These are phyloP conservation scores for Drosophila quinaria DNA, from an alignment of 2,888 invertebrate genomes.

Conservation along the genomic window DNA sequence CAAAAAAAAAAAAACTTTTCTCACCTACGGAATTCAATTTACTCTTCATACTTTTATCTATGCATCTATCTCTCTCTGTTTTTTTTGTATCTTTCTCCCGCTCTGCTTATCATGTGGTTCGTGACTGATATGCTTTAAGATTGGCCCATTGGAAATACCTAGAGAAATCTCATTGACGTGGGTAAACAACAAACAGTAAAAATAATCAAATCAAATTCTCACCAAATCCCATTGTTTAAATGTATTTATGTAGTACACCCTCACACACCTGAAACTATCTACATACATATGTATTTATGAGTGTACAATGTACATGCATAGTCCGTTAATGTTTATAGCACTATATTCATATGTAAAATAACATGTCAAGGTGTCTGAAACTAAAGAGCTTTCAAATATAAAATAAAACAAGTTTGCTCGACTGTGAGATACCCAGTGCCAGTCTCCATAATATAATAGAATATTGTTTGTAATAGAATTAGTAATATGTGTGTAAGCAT, in stretches of 20 bases:
- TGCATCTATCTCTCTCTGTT: not conserved
- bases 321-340: slow-evolving; percentile 13
- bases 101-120: slow-evolving; percentile 55
- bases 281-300: not conserved
- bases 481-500: too few species aligned
- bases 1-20: slow-evolving; percentile 20
- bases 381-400: not conserved
- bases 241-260: slow-evolving; percentile 12
- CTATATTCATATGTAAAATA: slow-evolving; percentile 11
- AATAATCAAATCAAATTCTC: slow-evolving; percentile 54
- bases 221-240: slow-evolving; percentile 52
- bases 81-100: not conserved
- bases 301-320: not conserved
- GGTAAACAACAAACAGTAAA: slow-evolving; percentile 49
- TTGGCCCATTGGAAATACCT: slow-evolving; percentile 40
- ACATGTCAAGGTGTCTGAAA: slow-evolving; percentile 10
- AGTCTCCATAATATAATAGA: too few species aligned
- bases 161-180: slow-evolving; percentile 71
- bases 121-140: slow-evolving; percentile 60
- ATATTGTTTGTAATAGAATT: too few species aligned
- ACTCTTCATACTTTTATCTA: slow-evolving; percentile 32
- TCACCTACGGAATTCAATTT: slow-evolving; percentile 13
- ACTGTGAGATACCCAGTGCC: too few species aligned
- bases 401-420: too few species aligned
- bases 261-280: slow-evolving; percentile 1